Percentiles rank a stretch among this genome's conserved stretches.
Evolutionary conservation across 1,140 invertebrate species (phyloP).

Genomic region (Drosophila quadrilineata): DNA sequence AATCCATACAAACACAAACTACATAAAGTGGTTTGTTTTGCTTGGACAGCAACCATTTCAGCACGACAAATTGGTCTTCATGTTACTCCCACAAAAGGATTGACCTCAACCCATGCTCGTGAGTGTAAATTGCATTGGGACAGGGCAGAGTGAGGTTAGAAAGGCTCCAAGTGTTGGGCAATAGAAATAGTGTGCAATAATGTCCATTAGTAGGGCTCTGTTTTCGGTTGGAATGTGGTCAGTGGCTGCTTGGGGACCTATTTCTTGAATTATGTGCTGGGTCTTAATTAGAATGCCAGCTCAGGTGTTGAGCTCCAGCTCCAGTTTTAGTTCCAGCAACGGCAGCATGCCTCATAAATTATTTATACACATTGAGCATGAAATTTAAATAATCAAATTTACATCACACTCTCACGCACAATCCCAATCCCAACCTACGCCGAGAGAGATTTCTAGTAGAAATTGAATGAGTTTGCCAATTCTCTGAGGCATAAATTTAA

Average conservation of each 20-base stretch:
- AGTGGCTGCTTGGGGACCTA: constrained; percentile 42
- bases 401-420: constrained; percentile 19
- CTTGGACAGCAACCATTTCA: constrained; percentile 37
- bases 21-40: constrained; percentile 47
- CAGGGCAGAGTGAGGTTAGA: not conserved
- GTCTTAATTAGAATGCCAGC: constrained; percentile 68
- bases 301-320: not conserved
- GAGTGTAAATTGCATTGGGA: constrained; percentile 36
- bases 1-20: constrained; percentile 52
- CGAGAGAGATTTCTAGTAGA: not conserved
- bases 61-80: constrained; percentile 58
- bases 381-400: constrained; percentile 77
- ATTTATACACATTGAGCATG: constrained; percentile 62
- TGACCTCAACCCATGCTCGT: not conserved
- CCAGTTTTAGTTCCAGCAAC: not conserved
- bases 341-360: constrained; percentile 56
- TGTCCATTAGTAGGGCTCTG: constrained; percentile 59
- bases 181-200: constrained; percentile 34
- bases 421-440: not conserved
- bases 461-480: too few relatives aligned
- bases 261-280: constrained; percentile 40
- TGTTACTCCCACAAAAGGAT: constrained; percentile 41
- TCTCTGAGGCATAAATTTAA: too few relatives aligned
- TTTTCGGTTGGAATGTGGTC: too few relatives aligned
- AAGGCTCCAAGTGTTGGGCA: constrained; percentile 2